Evolutionary conservation across 2,113 vertebrate species (phyloP), one percentile per base, ranked within the genome.

Genomic region (Toxotes jaculatrix): DNA sequence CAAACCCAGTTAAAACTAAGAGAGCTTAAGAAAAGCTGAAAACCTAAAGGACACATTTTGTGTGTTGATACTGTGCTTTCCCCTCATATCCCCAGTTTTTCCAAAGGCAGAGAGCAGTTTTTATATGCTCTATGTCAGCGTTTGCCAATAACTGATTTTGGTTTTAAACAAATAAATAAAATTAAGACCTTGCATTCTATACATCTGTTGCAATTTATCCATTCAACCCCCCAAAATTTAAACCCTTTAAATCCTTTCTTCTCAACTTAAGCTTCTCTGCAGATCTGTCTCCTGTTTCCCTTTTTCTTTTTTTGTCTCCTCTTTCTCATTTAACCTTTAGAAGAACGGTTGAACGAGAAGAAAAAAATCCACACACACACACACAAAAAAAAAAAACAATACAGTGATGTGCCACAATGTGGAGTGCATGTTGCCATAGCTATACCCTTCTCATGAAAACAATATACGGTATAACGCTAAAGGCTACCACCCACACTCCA

Each of bases 401-500:
- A 51, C 12, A 16, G 16, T 31, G 8, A 19, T 34, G 56, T 34
- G 27, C 27, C 16, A 61, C n/a, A 67, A 12, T 55, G 32, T 34
- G 16, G 27, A 61, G 17, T 31, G 14, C 19, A 14, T 63, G 84
- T 83, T 83, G 60, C 70, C 66, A 75, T 82, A 78, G 87, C 32
- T 74, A 53, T 85, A 71, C 13, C 4, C 40, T 67, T 74, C 73
- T 57, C 38, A 51, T 76, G 57, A 79, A 66, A 80, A 83, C 36
- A 80, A 84, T 73, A 57, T 38, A 76, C 68, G 74, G 57, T 61
- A 55, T 31, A 85, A 31, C 4, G 74, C 81, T 88, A 59, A 89
- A 83, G 77, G 71, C 83, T 65, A 51, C 76, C 66, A 3, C 91
- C 83, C 79, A 90, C 90, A 69, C 80, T 51, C 61, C 57, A 55